Percentiles rank a stretch among this genome's conserved stretches.
phyloP scores from a whole-genome alignment of 1,140 invertebrate species.

The Chrysomallon squamiferum region DNA sequence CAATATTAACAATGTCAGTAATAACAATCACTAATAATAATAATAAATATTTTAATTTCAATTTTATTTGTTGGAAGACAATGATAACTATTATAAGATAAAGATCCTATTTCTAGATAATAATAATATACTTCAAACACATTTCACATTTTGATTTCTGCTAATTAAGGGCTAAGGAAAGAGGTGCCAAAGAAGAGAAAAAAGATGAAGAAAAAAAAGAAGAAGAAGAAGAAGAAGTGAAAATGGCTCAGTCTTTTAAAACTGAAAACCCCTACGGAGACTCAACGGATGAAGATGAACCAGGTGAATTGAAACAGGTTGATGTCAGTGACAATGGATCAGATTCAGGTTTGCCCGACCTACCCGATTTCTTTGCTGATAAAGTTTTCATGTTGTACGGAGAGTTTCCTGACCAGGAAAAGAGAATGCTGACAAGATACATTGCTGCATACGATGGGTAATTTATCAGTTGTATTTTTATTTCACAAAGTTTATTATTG shows the following conservation, averaged over 20 bases:
- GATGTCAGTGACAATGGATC: conserved; percentile 21
- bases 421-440: conserved; percentile 47
- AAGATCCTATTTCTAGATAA: too few species aligned
- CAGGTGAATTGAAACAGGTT: neutral
- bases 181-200: neutral
- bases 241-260: neutral
- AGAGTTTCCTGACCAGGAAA: conserved; percentile 39
- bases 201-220: conserved; percentile 1
- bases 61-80: too few species aligned
- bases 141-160: neutral
- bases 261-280: conserved; percentile 26
- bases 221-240: conserved; percentile 1
- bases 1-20: too few species aligned
- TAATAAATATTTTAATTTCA: too few species aligned
- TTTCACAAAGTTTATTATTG: neutral
- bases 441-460: conserved; percentile 61
- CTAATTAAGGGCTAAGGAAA: neutral
- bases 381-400: conserved; percentile 63
- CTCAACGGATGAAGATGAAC: conserved; percentile 53
- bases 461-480: conserved; percentile 1
- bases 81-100: too few species aligned
- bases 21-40: too few species aligned
- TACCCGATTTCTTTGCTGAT: conserved; percentile 60
- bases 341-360: conserved; percentile 55
- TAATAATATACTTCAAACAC: too few species aligned